Percentiles rank a stretch among this genome's conserved stretches.
phyloP scores from a whole-genome alignment of 2,888 invertebrate species.

The Pammene fasciana region DNA sequence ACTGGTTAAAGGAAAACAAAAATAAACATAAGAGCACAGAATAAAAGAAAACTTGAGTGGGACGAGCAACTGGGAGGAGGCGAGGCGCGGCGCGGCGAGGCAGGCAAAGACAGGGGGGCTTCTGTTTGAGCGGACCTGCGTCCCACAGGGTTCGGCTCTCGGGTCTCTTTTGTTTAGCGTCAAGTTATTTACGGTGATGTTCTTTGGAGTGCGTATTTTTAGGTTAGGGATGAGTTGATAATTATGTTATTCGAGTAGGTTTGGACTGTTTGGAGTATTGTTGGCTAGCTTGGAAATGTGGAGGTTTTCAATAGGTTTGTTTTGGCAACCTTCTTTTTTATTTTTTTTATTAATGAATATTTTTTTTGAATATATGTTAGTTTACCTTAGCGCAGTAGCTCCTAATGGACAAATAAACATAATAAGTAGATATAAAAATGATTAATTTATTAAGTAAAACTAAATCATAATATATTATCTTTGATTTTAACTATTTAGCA shows the following conservation, averaged over 20 bases:
- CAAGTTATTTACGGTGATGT: constrained; percentile 64
- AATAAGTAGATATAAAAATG: no score
- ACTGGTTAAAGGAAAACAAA: constrained; percentile 80
- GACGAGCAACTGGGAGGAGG: constrained; percentile 73
- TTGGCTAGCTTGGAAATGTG: background rate
- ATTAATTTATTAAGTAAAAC: no score
- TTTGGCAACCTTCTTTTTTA: no score
- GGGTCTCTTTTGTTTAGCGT: constrained; percentile 72
- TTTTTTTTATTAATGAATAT: no score
- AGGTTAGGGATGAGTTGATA: constrained; percentile 48
- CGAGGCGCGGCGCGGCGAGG: constrained; percentile 54
- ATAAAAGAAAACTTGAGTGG: constrained; percentile 81
- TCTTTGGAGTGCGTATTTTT: constrained; percentile 53
- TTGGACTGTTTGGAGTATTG: constrained; percentile 45
- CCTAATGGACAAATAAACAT: no score
- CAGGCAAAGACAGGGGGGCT: constrained; percentile 50
- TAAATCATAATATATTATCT: no score
- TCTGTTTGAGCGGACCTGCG: constrained; percentile 56
- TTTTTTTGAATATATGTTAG: no score
- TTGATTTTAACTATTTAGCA: no score
- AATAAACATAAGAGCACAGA: constrained; percentile 77
- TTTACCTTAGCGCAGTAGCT: no score
- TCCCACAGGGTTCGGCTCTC: constrained; percentile 56
- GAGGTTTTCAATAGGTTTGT: no score
- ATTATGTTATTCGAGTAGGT: constrained; percentile 46